phyloP scores from a whole-genome alignment of 2,113 vertebrate genomes.

The Potamarius usumacintae region DNA sequence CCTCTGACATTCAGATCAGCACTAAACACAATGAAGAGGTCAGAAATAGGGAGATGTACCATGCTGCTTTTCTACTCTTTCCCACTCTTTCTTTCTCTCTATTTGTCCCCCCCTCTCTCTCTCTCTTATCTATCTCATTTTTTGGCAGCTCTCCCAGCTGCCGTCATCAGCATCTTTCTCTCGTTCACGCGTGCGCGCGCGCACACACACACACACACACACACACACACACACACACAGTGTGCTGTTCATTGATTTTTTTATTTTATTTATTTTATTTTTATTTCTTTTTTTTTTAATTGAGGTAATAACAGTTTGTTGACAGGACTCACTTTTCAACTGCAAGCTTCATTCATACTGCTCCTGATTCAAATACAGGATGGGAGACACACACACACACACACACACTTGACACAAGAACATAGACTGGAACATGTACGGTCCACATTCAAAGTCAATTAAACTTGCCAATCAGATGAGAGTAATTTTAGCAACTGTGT shows the following conservation, averaged over 20 bases:
- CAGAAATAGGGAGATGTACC: conserved; percentile 35
- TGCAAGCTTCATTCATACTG: conserved; percentile 74
- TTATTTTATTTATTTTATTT: not conserved
- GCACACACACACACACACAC: conserved; percentile 23
- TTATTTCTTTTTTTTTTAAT: conserved; percentile 63
- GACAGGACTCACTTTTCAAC: conserved; percentile 73
- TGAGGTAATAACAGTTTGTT: conserved; percentile 79
- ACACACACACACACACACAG: conserved; percentile 38
- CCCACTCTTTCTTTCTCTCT: not conserved
- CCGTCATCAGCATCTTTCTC: conserved; percentile 20
- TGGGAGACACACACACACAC: not conserved
- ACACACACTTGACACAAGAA: not conserved
- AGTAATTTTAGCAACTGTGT: not conserved
- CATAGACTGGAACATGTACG: not conserved
- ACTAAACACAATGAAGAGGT: conserved; percentile 53
- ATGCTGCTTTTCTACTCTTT: not conserved
- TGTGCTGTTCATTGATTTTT: conserved; percentile 81
- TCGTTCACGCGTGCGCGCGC: conserved; percentile 38
- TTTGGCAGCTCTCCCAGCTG: conserved; percentile 38
- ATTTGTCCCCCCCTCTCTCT: not conserved
- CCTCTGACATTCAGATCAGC: conserved; percentile 53
- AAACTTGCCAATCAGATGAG: not conserved
- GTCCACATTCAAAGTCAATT: not conserved
- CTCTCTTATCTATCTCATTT: conserved; percentile 15
- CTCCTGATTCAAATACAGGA: conserved; percentile 31